Conservation (phyloP, 2,888 invertebrate species). For the Phortica okadai region DNA sequence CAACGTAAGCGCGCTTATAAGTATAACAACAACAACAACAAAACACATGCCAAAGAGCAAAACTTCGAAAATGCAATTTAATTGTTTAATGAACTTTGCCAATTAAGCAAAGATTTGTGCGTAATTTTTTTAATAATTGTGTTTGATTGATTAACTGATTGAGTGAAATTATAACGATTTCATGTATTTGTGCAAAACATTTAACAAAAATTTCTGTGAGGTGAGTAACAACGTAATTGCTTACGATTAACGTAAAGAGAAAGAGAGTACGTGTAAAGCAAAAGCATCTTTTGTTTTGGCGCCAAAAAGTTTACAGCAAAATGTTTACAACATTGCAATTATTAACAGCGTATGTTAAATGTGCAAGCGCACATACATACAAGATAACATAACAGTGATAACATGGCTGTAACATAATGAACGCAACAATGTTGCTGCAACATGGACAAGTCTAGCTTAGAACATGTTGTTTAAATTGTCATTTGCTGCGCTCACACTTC, state of each 20-base stretch:
- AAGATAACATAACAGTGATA: not conserved
- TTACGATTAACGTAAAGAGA: not conserved
- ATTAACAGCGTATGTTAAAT: not conserved
- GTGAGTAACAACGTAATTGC: not conserved
- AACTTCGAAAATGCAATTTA: not conserved
- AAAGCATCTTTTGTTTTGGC: not conserved
- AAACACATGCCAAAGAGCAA: too few species aligned
- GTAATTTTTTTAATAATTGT: constrained; percentile 10
- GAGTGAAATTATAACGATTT: not conserved
- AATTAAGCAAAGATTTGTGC: not conserved
- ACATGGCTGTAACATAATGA: not conserved
- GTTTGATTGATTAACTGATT: not conserved
- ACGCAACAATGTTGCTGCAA: not conserved
- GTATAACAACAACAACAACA: not conserved
- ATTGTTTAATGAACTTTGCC: not conserved
- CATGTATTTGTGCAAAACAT: constrained; percentile 5
- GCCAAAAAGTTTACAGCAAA: constrained; percentile 26
- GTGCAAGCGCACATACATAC: not conserved
- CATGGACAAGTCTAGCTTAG: not conserved
- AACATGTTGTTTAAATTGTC: not conserved
- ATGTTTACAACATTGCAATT: not conserved
- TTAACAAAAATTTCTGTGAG: not conserved
- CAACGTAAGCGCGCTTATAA: not conserved
- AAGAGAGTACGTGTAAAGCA: not conserved
- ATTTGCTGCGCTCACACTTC: too few species aligned